These are phyloP conservation scores for Otus sunia DNA, from an alignment of 2,113 vertebrate species.

Conservation along the genomic window DNA sequence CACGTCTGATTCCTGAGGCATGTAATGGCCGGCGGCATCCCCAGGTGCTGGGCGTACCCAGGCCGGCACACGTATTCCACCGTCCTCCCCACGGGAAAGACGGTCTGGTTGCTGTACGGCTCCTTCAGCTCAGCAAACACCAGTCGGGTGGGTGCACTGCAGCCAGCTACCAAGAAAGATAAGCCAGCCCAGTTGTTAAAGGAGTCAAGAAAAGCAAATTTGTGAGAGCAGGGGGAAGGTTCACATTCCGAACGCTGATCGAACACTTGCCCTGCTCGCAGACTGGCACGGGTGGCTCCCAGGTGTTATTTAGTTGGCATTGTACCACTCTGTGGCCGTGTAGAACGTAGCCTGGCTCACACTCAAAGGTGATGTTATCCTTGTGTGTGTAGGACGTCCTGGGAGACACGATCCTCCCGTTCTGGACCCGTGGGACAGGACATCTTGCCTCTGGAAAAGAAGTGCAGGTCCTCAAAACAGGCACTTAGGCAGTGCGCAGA, in stretches of 20 bases:
- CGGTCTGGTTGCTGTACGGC: not conserved
- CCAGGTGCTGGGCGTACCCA: not conserved
- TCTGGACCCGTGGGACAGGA: constrained; percentile 16
- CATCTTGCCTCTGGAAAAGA: constrained; percentile 29
- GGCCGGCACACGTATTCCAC: constrained; percentile 6
- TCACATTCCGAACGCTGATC: rapidly evolving
- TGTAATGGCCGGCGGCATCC: not conserved
- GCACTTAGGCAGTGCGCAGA: rapidly evolving
- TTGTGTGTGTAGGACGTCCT: constrained; percentile 7
- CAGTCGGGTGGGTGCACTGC: not conserved
- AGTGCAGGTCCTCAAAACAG: not conserved
- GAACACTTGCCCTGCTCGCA: constrained; percentile 64
- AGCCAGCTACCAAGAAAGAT: not conserved
- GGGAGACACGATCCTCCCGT: constrained; percentile 36
- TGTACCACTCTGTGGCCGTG: not conserved
- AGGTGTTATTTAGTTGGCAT: constrained; percentile 49
- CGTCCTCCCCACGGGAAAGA: not conserved
- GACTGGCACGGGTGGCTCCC: constrained; percentile 48
- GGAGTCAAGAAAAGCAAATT: not conserved
- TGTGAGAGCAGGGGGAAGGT: not conserved
- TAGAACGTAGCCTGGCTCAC: constrained; percentile 52
- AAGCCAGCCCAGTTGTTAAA: not conserved
- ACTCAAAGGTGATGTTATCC: constrained; percentile 47
- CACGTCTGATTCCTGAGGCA: not conserved
- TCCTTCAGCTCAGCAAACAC: not conserved